Evolutionary conservation across 2,888 invertebrate genomes (phyloP).

Genomic region (Nemotelus nigrinus): DNA sequence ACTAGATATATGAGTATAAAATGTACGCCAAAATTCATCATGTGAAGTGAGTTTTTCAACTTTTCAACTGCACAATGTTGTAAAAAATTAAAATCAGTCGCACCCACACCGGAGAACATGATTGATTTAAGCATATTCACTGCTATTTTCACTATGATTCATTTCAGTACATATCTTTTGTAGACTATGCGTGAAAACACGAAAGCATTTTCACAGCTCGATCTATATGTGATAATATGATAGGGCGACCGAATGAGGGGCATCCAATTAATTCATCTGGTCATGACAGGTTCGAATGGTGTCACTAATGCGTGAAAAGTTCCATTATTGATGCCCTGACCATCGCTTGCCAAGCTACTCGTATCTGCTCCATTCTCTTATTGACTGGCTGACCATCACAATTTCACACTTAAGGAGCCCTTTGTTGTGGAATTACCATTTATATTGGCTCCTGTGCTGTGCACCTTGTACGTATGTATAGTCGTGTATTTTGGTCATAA

Average conservation of each 20-base stretch:
- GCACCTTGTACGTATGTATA: neutral
- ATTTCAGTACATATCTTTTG: too few relatives aligned
- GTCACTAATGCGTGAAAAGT: conserved; percentile 52
- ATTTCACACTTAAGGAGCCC: conserved; percentile 49
- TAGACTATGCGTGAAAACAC: too few relatives aligned
- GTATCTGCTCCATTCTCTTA: conserved; percentile 17
- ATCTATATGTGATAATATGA: neutral
- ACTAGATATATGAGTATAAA: too few relatives aligned
- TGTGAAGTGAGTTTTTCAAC: too few relatives aligned
- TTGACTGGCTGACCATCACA: conserved; percentile 49
- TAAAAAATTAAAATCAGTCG: too few relatives aligned
- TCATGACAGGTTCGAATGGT: conserved; percentile 50
- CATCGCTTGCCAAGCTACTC: conserved; percentile 6
- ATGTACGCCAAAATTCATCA: too few relatives aligned
- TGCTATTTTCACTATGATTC: too few relatives aligned
- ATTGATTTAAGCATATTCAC: too few relatives aligned
- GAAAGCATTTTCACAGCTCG: neutral
- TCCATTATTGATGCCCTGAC: conserved; percentile 46
- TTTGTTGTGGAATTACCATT: conserved; percentile 50
- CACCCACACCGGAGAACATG: too few relatives aligned
- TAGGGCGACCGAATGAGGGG: conserved; percentile 12
- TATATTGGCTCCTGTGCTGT: conserved; percentile 46
- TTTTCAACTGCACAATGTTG: too few relatives aligned
- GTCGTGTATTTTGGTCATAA: conserved; percentile 1
- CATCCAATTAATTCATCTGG: conserved; percentile 50